A percentile compares a stretch with the other conserved stretches of the same genome.
Conservation (phyloP, 2,888 invertebrate species). For the Drosophila phalerata region DNA sequence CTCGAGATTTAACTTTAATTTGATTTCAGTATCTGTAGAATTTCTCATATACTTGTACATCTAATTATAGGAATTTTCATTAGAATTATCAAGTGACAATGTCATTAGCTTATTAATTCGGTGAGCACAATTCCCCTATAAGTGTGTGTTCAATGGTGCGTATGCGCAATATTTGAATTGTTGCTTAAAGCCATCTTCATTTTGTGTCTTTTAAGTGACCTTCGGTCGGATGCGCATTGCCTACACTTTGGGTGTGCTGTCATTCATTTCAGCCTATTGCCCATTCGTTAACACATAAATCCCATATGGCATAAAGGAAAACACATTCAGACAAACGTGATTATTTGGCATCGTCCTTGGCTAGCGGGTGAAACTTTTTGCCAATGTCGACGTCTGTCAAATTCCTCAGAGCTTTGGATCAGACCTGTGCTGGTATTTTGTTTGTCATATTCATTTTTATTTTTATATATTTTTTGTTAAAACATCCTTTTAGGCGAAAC, state of each 20-base stretch:
- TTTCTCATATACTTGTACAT: neutral
- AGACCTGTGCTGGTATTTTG: conserved; percentile 40
- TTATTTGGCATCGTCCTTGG: conserved; percentile 8
- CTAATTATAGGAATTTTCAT: conserved; percentile 2
- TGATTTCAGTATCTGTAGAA: neutral
- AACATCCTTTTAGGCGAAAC: conserved; percentile 31
- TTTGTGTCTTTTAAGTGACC: conserved; percentile 13
- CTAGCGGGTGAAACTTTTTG: conserved; percentile 36
- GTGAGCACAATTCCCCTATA: neutral
- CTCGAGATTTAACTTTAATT: conserved; percentile 5
- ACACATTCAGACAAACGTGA: conserved; percentile 39
- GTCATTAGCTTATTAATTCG: conserved; percentile 8
- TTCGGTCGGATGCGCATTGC: conserved; percentile 30
- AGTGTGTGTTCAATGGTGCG: conserved; percentile 39
- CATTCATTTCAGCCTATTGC: conserved; percentile 27
- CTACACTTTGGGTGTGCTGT: conserved; percentile 18
- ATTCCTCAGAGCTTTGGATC: conserved; percentile 32
- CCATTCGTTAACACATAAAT: conserved; percentile 49
- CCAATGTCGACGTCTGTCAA: conserved; percentile 35
- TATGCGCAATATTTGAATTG: conserved; percentile 26
- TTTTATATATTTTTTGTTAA: conserved; percentile 1
- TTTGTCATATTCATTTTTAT: conserved; percentile 28
- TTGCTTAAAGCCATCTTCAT: conserved; percentile 16
- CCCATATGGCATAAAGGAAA: conserved; percentile 32
- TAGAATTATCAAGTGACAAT: conserved; percentile 6